Conservation (phyloP, 2,113 vertebrate species). For the Bungarus multicinctus region DNA sequence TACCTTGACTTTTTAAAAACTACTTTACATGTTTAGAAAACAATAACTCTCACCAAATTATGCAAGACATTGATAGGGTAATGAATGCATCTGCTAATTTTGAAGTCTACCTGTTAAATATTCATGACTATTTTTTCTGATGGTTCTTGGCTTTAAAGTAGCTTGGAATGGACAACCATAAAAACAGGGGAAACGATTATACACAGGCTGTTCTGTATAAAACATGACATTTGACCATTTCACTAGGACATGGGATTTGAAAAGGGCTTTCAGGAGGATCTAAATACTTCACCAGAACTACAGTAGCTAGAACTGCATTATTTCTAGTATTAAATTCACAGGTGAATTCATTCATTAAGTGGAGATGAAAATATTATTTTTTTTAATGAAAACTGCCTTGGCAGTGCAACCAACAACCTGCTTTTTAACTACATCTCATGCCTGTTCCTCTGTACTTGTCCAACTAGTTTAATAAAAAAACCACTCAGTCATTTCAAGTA, state of each 20-base stretch:
- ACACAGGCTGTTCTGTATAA: neutral
- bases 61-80: neutral
- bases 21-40: neutral
- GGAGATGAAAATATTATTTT: too few relatives aligned
- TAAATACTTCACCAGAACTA: neutral
- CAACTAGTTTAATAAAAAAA: slow-evolving; percentile 10
- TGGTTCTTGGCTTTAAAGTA: neutral
- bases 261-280: neutral
- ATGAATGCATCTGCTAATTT: neutral
- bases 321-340: neutral
- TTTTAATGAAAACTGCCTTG: neutral
- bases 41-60: neutral
- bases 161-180: neutral
- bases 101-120: neutral
- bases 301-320: neutral
- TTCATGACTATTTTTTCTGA: neutral
- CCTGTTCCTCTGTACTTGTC: neutral
- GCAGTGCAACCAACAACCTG: neutral
- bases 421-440: neutral
- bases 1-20: neutral
- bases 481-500: slow-evolving; percentile 19
- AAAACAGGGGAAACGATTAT: neutral
- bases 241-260: neutral
- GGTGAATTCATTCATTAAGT: neutral
- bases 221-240: neutral